phyloP scores from a whole-genome alignment of 2,797 vertebrate species.

The Tokudaia muenninki region DNA sequence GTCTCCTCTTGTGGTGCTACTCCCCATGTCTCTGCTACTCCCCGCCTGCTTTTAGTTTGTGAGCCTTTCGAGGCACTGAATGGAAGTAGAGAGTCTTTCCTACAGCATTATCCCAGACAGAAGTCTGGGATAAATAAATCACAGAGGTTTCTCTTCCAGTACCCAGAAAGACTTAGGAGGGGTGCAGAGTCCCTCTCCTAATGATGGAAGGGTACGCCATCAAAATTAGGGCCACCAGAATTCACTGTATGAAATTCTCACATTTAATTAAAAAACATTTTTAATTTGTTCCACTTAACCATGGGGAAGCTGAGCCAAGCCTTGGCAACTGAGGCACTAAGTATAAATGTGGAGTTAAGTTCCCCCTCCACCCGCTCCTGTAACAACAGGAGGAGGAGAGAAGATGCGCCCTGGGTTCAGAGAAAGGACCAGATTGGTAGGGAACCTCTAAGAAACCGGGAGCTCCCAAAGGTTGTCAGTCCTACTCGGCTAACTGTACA shows the following conservation, averaged over 20 bases:
- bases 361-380: background rate
- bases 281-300: background rate
- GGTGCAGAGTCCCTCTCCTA: background rate
- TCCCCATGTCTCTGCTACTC: background rate
- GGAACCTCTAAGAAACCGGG: constrained; percentile 27
- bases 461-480: background rate
- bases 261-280: background rate
- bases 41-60: background rate
- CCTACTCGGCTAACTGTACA: background rate
- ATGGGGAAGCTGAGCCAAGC: background rate
- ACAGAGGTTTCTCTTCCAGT: constrained; percentile 30
- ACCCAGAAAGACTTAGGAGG: background rate
- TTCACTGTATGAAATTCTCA: background rate
- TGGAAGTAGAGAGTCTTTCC: background rate
- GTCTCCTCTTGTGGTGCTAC: background rate
- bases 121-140: constrained; percentile 1
- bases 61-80: background rate
- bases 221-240: constrained; percentile 20
- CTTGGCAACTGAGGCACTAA: background rate
- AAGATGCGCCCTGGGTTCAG: background rate
- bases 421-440: background rate
- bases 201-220: background rate
- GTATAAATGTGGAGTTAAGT: background rate
- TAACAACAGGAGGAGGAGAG: background rate
- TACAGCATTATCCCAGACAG: background rate